Conservation (phyloP, 2,888 invertebrate species). For the Nysson spinosus region DNA sequence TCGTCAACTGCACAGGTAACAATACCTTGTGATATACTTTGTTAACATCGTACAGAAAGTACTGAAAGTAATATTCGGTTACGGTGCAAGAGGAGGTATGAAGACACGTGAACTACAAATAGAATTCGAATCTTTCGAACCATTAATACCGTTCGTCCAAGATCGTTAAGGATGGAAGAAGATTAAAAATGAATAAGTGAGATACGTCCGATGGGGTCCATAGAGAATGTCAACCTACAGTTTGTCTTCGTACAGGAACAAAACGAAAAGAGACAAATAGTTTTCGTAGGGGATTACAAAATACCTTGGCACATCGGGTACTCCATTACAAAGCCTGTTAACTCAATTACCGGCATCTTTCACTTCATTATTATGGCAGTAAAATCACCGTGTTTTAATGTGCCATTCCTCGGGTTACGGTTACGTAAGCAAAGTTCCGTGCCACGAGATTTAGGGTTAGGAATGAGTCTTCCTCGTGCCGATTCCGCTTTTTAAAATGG, state of each 20-base stretch:
- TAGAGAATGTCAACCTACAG: constrained; percentile 17
- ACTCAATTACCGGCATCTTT: constrained; percentile 52
- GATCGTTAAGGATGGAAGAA: too few relatives aligned
- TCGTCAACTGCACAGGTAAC: constrained; percentile 28
- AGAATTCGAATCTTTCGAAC: too few relatives aligned
- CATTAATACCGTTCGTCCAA: too few relatives aligned
- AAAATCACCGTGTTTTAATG: constrained; percentile 27
- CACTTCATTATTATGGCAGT: constrained; percentile 33
- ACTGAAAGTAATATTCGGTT: too few relatives aligned
- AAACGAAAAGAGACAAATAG: constrained; percentile 27
- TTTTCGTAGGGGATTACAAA: constrained; percentile 32
- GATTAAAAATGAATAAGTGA: too few relatives aligned
- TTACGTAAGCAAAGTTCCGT: constrained; percentile 30
- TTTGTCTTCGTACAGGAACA: constrained; percentile 11
- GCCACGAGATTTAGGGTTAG: constrained; percentile 10
- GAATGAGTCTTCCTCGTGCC: too few relatives aligned
- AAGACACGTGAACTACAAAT: too few relatives aligned
- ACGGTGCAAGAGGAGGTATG: too few relatives aligned
- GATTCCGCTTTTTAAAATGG: too few relatives aligned
- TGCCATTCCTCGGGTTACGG: constrained; percentile 14
- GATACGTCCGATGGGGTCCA: too few relatives aligned
- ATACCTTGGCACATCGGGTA: constrained; percentile 38
- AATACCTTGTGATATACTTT: constrained; percentile 28
- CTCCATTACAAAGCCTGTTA: constrained; percentile 50
- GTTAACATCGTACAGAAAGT: too few relatives aligned